Evolutionary conservation across 2,113 vertebrate species (phyloP).

Genomic region (Tragulus kanchil): DNA sequence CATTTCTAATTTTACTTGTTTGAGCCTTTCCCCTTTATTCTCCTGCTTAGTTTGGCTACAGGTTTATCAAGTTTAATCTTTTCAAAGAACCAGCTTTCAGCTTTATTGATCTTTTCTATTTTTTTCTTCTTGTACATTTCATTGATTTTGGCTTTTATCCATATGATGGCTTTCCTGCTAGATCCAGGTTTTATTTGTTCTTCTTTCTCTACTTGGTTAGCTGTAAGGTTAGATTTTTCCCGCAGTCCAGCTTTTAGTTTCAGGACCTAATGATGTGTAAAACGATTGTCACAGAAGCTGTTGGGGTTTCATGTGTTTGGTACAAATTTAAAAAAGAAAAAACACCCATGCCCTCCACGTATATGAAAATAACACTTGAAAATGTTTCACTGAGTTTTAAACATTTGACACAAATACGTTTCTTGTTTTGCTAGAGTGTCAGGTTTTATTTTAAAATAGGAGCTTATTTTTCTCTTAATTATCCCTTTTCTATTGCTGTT

Average conservation of each 20-base stretch:
- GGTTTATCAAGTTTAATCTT: neutral
- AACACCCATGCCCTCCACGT: neutral
- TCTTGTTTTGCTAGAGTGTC: neutral
- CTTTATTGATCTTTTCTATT: neutral
- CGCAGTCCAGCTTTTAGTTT: too few species aligned
- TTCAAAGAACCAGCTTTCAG: neutral
- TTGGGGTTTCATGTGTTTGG: too few species aligned
- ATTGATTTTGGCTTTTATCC: neutral
- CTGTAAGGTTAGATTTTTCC: neutral
- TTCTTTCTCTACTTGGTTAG: neutral
- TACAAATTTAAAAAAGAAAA: neutral
- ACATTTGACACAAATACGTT: slow-evolving; percentile 10
- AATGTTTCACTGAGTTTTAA: neutral
- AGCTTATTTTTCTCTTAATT: neutral
- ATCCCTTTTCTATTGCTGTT: neutral
- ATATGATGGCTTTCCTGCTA: neutral
- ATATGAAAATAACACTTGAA: neutral
- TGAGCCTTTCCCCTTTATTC: neutral
- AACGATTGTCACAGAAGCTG: too few species aligned
- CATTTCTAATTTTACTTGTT: neutral
- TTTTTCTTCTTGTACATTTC: neutral
- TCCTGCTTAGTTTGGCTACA: neutral
- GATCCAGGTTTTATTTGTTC: neutral
- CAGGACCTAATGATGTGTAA: too few species aligned
- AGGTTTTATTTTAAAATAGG: slow-evolving; percentile 46